Evolutionary conservation across 1,140 invertebrate species (phyloP), one percentile per base, ranked within the genome.

Genomic region (Pachyrhynchus sulphureomaculatus): DNA sequence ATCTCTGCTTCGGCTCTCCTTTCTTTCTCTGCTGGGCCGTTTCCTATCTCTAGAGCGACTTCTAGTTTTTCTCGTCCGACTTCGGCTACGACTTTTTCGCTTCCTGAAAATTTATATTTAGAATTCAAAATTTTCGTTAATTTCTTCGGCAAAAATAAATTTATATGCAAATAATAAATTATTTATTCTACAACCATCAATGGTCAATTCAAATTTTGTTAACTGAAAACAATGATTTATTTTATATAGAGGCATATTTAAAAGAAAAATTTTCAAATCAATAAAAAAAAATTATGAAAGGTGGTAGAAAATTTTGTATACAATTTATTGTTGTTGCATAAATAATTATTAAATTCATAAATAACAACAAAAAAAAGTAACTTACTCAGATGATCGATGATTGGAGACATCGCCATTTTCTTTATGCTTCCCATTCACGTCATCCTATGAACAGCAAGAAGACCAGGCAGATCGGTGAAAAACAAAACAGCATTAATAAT

Each of bases 381-480:
- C 80, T 81, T 73, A 83, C 81, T 81, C 80, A 57, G 81, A 80
- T 10, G 76, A 72, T 70, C 78, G 78, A 45, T 80, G 76, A 61
- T 78, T 81, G 51, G 62, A 59, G 12, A 77, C 70, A 8, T 72
- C 79, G 59, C 82, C 82, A 79, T 84, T 84, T 73, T 84, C 83
- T 75, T 79, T 83, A 61, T 75, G 68, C 72, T 79, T 80, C 67
- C 81, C 81, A 77, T 81, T 80, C 72, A 77, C 77, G 74, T 83
- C 82, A 75, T 84, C 82, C 83, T 84, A 82, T 78, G 81, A 83
- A 84, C 81, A 83, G 81, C 82, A 83, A 81, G 80, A 82, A 81
- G 79, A 77, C 67, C 69, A 63, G 58, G 67, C 69, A 69, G 69
- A 69, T 66, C 9, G 65, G 47, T 33, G 55, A 65, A 75, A 75